A percentile compares a stretch with the other conserved stretches of the same genome.
phyloP scores from a whole-genome alignment of 2,113 vertebrate species.

The Bos indicus region DNA sequence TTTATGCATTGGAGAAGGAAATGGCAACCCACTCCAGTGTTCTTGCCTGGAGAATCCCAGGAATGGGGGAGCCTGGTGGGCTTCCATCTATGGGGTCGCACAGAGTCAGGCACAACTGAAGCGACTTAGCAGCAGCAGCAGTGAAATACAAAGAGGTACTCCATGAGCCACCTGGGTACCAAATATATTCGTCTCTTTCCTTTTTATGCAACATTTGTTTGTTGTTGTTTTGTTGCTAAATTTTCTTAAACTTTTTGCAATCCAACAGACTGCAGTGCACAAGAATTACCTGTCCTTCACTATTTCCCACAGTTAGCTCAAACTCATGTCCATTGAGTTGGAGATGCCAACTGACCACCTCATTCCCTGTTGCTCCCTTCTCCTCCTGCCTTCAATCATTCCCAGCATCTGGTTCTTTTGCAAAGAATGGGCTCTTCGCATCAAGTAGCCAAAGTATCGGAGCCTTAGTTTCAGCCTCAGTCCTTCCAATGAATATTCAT shows the following conservation, averaged over 20 bases:
- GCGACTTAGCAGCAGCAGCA: no score
- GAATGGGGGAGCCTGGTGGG: no score
- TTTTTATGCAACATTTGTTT: neutral
- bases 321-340: neutral
- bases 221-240: neutral
- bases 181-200: neutral
- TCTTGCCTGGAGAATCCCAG: no score
- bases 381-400: neutral
- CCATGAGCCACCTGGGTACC: no score
- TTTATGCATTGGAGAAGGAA: no score
- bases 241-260: neutral
- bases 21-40: no score
- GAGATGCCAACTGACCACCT: neutral
- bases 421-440: neutral
- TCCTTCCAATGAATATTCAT: neutral
- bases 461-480: neutral
- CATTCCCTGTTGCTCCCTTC: neutral
- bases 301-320: neutral
- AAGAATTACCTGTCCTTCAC: neutral
- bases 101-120: no score
- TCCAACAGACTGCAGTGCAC: neutral
- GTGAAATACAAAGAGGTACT: neutral
- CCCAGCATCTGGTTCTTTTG: neutral
- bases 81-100: no score
- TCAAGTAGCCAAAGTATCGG: neutral